Evolutionary conservation across 2,888 invertebrate genomes (phyloP).

Genomic region (Caenorhabditis wallacei): DNA sequence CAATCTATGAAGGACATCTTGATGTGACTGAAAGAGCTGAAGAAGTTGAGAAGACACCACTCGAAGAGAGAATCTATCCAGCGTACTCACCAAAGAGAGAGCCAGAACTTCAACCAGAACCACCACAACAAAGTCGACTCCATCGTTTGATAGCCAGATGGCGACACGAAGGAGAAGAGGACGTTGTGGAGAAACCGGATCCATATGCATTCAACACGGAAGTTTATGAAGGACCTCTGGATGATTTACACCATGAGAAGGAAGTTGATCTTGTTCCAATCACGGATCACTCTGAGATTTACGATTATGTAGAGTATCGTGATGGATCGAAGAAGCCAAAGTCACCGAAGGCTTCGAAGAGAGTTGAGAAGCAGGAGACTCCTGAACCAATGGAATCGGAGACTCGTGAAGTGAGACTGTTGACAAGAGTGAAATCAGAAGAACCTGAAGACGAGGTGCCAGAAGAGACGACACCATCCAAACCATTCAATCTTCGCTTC

Average conservation of each 20-base stretch:
- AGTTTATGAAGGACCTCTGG: constrained; percentile 64
- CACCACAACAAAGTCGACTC: constrained; percentile 24
- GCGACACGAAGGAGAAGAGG: constrained; percentile 61
- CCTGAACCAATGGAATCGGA: constrained; percentile 45
- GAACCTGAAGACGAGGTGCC: constrained; percentile 21
- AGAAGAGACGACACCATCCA: constrained; percentile 14
- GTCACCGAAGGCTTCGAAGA: constrained; percentile 34
- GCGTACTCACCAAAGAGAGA: constrained; percentile 47
- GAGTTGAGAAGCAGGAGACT: constrained; percentile 36
- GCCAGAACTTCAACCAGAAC: background rate
- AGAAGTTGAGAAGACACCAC: constrained; percentile 56
- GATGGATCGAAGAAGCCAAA: constrained; percentile 5
- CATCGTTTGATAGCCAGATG: constrained; percentile 43
- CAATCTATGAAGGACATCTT: constrained; percentile 50
- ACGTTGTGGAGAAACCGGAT: constrained; percentile 55
- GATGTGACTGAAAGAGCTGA: constrained; percentile 38
- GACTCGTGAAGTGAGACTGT: constrained; percentile 29
- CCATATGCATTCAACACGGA: constrained; percentile 39
- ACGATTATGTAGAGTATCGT: constrained; percentile 66
- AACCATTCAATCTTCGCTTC: constrained; percentile 43
- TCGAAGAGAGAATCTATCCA: constrained; percentile 33
- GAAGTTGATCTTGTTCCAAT: constrained; percentile 56
- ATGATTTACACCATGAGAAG: constrained; percentile 30
- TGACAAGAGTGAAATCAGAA: constrained; percentile 50
- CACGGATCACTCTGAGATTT: constrained; percentile 49